Conservation (phyloP, 2,888 invertebrate genomes). For the Drosophila recens region DNA sequence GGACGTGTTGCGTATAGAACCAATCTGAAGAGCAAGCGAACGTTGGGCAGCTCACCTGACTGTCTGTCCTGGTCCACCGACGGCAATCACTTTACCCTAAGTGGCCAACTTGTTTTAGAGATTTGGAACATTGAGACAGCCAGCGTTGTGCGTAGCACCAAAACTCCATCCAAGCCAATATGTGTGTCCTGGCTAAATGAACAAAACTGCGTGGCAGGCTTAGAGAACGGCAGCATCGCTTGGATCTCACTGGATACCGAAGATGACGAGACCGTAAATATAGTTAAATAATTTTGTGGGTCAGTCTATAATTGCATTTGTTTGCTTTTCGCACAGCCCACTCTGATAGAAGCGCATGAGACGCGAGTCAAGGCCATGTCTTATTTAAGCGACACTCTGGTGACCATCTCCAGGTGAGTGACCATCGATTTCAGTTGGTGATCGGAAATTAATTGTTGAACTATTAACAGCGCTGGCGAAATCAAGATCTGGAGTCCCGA, state of each 20-base stretch:
- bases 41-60: constrained; percentile 82
- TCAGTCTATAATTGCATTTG: neutral
- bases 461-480: constrained; percentile 88
- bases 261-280: constrained; percentile 78
- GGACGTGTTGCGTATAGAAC: constrained; percentile 95
- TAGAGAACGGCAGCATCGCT: constrained; percentile 90
- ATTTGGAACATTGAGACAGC: constrained; percentile 93
- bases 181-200: constrained; percentile 90
- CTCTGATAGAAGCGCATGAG: constrained; percentile 87
- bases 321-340: constrained; percentile 32
- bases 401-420: constrained; percentile 89
- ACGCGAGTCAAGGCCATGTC: constrained; percentile 90
- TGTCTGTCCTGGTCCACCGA: constrained; percentile 90
- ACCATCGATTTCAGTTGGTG: neutral
- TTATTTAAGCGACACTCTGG: constrained; percentile 87
- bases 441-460: neutral
- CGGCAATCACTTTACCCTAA: constrained; percentile 91
- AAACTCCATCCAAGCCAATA: constrained; percentile 89
- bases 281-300: neutral
- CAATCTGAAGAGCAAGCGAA: constrained; percentile 91
- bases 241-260: constrained; percentile 87
- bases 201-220: constrained; percentile 88
- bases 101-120: constrained; percentile 90
- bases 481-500: constrained; percentile 89
- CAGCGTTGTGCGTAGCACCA: constrained; percentile 89